Conservation (phyloP, 1,140 invertebrate species). For the Gerris buenoi region DNA sequence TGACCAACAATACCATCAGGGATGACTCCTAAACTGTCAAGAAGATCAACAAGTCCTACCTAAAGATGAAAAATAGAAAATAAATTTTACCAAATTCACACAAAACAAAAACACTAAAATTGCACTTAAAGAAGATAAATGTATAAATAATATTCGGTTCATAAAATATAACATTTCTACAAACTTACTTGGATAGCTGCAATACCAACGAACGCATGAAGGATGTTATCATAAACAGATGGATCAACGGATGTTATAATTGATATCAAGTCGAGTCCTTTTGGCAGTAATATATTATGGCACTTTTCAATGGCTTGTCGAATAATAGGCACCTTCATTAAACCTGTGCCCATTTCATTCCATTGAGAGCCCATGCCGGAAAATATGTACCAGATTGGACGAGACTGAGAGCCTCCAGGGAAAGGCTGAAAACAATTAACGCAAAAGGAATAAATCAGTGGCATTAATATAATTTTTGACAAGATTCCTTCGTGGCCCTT, state of each 20-base stretch:
- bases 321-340: slow-evolving; percentile 50
- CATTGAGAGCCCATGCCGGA: slow-evolving; percentile 54
- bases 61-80: too few relatives aligned
- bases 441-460: too few relatives aligned
- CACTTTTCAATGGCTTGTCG: slow-evolving; percentile 43
- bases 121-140: too few relatives aligned
- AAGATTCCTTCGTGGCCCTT: too few relatives aligned
- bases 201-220: slow-evolving; percentile 54
- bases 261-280: slow-evolving; percentile 42
- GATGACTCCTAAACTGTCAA: slow-evolving; percentile 39
- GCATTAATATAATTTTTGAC: too few relatives aligned
- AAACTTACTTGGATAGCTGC: slow-evolving; percentile 42
- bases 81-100: too few relatives aligned
- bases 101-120: too few relatives aligned
- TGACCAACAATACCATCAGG: slow-evolving; percentile 54
- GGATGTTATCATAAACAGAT: slow-evolving; percentile 39
- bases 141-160: too few relatives aligned
- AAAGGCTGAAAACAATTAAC: slow-evolving; percentile 9
- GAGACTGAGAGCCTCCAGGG: slow-evolving; percentile 31
- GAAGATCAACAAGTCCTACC: slow-evolving; percentile 58
- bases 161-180: too few relatives aligned
- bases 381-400: slow-evolving; percentile 63
- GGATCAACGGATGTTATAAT: slow-evolving; percentile 42
- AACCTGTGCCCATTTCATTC: slow-evolving; percentile 41
- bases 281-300: slow-evolving; percentile 36